Evolutionary conservation across 2,797 vertebrate genomes (phyloP).

Genomic region (Borostomias antarcticus): DNA sequence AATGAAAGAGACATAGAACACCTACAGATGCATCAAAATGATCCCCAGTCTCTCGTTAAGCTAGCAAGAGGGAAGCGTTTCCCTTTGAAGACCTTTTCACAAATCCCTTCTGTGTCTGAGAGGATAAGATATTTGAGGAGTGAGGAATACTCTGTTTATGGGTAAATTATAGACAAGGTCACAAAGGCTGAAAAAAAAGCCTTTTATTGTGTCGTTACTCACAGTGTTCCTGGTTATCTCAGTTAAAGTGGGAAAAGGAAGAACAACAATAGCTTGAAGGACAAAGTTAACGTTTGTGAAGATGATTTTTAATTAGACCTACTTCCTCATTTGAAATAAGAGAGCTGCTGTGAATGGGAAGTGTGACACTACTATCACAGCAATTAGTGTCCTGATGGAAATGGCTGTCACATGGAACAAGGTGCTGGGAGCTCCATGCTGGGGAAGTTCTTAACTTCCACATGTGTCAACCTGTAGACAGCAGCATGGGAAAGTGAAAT

Average conservation of each 20-base stretch:
- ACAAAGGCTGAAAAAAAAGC: neutral
- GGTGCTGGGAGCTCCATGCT: neutral
- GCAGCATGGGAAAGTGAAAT: neutral
- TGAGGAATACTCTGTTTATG: too few species aligned
- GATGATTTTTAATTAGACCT: neutral
- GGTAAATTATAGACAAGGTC: neutral
- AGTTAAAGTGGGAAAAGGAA: too few species aligned
- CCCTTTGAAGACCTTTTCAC: conserved; percentile 67
- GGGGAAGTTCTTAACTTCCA: neutral
- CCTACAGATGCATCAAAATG: conserved; percentile 2
- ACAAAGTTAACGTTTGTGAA: neutral
- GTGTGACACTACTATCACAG: neutral
- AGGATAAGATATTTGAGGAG: conserved; percentile 40
- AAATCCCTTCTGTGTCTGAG: conserved; percentile 59
- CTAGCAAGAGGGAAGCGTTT: conserved; percentile 41
- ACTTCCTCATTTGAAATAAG: neutral
- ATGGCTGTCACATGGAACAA: conserved; percentile 29
- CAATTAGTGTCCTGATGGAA: conserved; percentile 40
- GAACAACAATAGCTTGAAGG: neutral
- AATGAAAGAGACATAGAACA: conserved; percentile 1
- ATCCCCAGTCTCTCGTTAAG: conserved; percentile 25
- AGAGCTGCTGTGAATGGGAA: neutral
- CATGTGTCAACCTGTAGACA: conserved; percentile 15
- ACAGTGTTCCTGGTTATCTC: too few species aligned
- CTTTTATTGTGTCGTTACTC: too few species aligned